A percentile compares a stretch with the other conserved stretches of the same genome.
Conservation (phyloP, 2,888 invertebrate genomes). For the Caprella mutica region DNA sequence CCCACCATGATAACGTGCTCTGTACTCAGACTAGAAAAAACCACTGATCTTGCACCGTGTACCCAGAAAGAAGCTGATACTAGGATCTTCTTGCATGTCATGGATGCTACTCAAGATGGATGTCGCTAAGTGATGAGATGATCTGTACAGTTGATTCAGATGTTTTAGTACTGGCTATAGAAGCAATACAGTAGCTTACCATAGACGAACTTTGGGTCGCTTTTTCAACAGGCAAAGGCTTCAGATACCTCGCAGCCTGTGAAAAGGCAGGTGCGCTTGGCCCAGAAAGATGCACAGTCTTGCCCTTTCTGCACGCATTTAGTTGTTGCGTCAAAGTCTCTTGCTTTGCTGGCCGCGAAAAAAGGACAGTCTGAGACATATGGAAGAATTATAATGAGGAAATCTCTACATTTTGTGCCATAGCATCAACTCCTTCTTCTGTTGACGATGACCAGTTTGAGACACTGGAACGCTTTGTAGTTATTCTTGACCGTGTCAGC, state of each 20-base stretch:
- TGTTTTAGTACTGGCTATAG: background rate
- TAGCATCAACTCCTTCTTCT: background rate
- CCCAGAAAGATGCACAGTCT: background rate
- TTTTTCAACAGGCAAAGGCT: background rate
- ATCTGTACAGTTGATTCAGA: background rate
- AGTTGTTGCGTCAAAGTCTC: conserved; percentile 9
- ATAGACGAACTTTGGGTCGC: background rate
- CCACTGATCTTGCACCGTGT: background rate
- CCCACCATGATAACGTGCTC: conserved; percentile 3
- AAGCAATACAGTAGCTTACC: background rate
- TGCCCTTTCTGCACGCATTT: conserved; percentile 16
- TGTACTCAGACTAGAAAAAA: background rate
- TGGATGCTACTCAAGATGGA: background rate
- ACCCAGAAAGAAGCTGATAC: background rate
- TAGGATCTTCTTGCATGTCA: background rate
- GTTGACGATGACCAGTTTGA: no score
- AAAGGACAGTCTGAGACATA: conserved; percentile 13
- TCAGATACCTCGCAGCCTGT: conserved; percentile 13
- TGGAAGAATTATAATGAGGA: conserved; percentile 14
- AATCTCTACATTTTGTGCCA: background rate
- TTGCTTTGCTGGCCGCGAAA: conserved; percentile 10
- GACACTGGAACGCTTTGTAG: no score
- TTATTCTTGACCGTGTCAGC: conserved; percentile 32
- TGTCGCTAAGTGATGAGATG: background rate
- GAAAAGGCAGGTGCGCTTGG: conserved; percentile 4